Evolutionary conservation across 1,140 invertebrate species (phyloP).

Genomic region (Mamestra configurata): DNA sequence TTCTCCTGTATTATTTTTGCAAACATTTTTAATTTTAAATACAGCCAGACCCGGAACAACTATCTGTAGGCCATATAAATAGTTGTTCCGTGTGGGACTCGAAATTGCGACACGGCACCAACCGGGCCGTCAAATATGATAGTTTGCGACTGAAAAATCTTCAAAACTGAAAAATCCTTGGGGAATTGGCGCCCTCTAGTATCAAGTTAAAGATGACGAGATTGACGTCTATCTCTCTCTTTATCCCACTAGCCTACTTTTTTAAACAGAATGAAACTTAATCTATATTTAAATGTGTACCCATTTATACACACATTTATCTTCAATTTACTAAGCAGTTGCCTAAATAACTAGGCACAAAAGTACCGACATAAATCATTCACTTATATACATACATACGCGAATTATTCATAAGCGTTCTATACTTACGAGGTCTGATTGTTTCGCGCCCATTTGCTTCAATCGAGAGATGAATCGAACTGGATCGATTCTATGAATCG

Average conservation of each 20-base stretch:
- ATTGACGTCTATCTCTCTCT: too few species aligned
- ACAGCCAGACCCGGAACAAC: too few species aligned
- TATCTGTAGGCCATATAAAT: too few species aligned
- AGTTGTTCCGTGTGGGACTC: too few species aligned
- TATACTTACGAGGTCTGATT: conserved; percentile 57
- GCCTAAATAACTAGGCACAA: not conserved
- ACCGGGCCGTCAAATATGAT: too few species aligned
- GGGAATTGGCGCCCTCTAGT: too few species aligned
- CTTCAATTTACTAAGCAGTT: conserved; percentile 10
- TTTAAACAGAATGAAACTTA: not conserved
- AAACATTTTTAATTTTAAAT: too few species aligned
- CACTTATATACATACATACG: conserved; percentile 65
- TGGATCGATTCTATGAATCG: conserved; percentile 71
- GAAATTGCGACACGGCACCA: too few species aligned
- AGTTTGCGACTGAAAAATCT: too few species aligned
- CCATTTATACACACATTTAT: not conserved
- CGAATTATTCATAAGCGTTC: conserved; percentile 72
- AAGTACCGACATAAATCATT: conserved; percentile 53
- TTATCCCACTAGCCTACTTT: not conserved
- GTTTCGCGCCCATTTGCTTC: conserved; percentile 74
- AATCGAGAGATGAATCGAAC: conserved; percentile 79
- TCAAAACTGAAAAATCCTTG: too few species aligned
- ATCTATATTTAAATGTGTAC: not conserved
- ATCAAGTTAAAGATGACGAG: too few species aligned
- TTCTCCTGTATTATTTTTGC: too few species aligned